phyloP scores from a whole-genome alignment of 1,140 invertebrate species.

The Scaptomyza pallida region DNA sequence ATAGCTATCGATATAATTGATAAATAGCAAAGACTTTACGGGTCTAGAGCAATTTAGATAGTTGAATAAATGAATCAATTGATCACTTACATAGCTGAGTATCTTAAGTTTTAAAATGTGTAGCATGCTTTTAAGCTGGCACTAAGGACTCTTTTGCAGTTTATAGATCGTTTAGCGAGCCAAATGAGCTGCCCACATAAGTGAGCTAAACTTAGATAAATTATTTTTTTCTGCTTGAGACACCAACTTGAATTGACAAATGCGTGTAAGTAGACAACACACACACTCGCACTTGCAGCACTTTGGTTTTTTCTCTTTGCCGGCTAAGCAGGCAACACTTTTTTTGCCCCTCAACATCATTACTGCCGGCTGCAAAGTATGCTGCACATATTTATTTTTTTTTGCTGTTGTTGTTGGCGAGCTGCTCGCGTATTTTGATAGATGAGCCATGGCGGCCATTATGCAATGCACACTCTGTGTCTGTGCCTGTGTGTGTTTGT shows the following conservation, averaged over 20 bases:
- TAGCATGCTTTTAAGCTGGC: not conserved
- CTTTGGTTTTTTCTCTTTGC: slow-evolving; percentile 24
- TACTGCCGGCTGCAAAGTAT: slow-evolving; percentile 61
- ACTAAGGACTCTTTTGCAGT: not conserved
- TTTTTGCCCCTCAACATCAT: slow-evolving; percentile 42
- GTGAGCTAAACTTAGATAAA: not conserved
- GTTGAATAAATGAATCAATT: too few relatives aligned
- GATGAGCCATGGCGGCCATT: slow-evolving; percentile 77
- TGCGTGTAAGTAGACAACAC: slow-evolving; percentile 49
- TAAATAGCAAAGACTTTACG: not conserved
- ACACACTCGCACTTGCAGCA: not conserved
- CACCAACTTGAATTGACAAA: slow-evolving; percentile 44
- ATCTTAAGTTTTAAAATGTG: not conserved
- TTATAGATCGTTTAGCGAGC: slow-evolving; percentile 16
- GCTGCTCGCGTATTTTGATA: slow-evolving; percentile 72
- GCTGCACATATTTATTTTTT: slow-evolving; percentile 65
- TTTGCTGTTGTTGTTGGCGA: too few relatives aligned
- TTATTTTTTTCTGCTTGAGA: slow-evolving; percentile 14
- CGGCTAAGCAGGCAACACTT: slow-evolving; percentile 54
- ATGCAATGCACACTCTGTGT: slow-evolving; percentile 46
- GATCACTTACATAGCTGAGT: too few relatives aligned
- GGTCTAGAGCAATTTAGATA: not conserved
- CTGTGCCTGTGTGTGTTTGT: slow-evolving; percentile 38
- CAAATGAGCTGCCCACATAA: slow-evolving; percentile 32
- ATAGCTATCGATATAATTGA: slow-evolving; percentile 1